These are phyloP conservation scores for Troides oblongomaculatus DNA, from an alignment of 2,888 invertebrate species.

Conservation along the genomic window DNA sequence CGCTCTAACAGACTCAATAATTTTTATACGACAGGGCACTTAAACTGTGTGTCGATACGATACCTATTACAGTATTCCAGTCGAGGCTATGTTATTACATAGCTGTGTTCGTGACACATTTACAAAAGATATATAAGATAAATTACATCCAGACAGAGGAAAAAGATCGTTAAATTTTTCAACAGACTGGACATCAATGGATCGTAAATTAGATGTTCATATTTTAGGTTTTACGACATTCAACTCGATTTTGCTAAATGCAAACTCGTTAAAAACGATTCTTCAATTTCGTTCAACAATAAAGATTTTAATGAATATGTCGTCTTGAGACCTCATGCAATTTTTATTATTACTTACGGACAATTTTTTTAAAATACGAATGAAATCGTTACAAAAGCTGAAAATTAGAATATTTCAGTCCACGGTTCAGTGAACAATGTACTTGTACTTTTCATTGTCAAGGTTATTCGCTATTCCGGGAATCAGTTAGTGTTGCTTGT, in stretches of 20 bases:
- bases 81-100: constrained; percentile 40
- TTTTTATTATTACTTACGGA: too few species aligned
- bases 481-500: constrained; percentile 65
- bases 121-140: constrained; percentile 55
- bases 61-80: neutral
- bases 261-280: constrained; percentile 19
- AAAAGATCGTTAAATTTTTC: constrained; percentile 49
- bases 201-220: constrained; percentile 35
- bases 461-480: constrained; percentile 71
- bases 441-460: constrained; percentile 53
- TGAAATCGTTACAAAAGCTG: neutral
- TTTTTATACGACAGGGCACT: constrained; percentile 62
- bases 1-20: constrained; percentile 63
- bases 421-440: constrained; percentile 37
- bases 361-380: neutral
- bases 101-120: constrained; percentile 52
- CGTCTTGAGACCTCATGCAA: too few species aligned
- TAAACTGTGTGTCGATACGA: neutral
- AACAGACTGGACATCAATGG: constrained; percentile 38
- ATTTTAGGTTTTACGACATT: constrained; percentile 30
- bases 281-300: constrained; percentile 11
- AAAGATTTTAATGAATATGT: neutral
- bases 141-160: constrained; percentile 46
- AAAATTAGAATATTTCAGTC: constrained; percentile 18
- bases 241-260: constrained; percentile 24